Base-by-base conservation (phyloP, 2,888 invertebrate species). In the Lasioglossum zephyrum region DNA sequence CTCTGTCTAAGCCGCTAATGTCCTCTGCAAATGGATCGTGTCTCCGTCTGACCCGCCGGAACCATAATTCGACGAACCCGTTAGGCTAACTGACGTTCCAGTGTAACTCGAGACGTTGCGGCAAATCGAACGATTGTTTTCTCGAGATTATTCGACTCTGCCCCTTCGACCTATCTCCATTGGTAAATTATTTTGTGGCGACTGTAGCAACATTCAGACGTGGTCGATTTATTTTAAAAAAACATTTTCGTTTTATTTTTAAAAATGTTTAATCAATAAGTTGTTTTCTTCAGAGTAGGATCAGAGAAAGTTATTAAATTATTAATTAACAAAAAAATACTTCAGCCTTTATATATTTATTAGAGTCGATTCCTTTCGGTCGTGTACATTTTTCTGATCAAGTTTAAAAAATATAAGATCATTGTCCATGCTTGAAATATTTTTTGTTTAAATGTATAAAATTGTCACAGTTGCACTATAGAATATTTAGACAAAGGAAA, bases 31-130 rank as follows among this genome's bases (percentile, higher is more conserved):
- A 53, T 47, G 41, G 73, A 69, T 36, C 73, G 31, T 47, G 39
- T 47, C 57, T 41, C 26, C 41, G 47, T 66, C 72, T 16, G 73
- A 41, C 77, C n/a, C 73, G 47, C 73, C 47, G 47, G 73, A 79
- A 77, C 66, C 89, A 90, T 90, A 90, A 87, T 90, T 90, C 80
- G 36, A 83, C 60, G 77, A 74, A 76, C 81, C 84, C 79, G 79
- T 80, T 74, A 78, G 36, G 57, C 11, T 78, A 87, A 70, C 44
- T 89, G 84, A 89, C 87, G 69, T 77, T 75, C 89, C 87, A 72
- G 84, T 53, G 81, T 89, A 77, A 77, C 39, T 53, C 26, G 22
- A n/a, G 72, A 49, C 39, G n/a, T 83, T 70, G 49, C 31, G 6
- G 84, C 66, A 49, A 72, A 44, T 77, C 81, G 77, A 84, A 81